Base-by-base conservation (phyloP, 2,888 invertebrate species). In the Chaetogeoica ovagalla region DNA sequence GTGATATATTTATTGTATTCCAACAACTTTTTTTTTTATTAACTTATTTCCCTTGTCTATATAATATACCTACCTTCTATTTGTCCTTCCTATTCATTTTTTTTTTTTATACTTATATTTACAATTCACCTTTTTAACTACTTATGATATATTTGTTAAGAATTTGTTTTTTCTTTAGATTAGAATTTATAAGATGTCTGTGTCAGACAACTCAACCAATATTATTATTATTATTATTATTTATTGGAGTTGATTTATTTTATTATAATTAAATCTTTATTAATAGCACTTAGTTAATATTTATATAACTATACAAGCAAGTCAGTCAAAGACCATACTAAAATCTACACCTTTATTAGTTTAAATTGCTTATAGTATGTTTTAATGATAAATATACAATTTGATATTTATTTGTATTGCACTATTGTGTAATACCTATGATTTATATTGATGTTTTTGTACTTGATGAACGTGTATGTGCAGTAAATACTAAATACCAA, bases 211-310 rank as follows among this genome's bases (percentile, higher is more conserved):
- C 43, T 66, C 15, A 59, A 76, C 66, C 43, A 59, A 59, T 76
- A 68, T 74, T 43, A 60, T 72, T 72, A 60, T 60, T 75, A 75
- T 66, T 57, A 75, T 66, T 75, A 66, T 66, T 68, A 43, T 59
- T 66, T 68, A 43, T 59, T 76, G 66, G 65, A 39, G 15, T 43
- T 43, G 21, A 59, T 75, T 66, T 1, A 59, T 43, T 74, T 55
- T 21, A 63, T 57, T 59, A 59, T 13, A 66, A 75, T 75, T 75
- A 66, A 43, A 43, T 43, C 43, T 17, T 66, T 13, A 19, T 23
- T 57, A 19, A 57, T 65, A 23, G 37, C 39, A 66, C 15, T 15
- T 19, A 59, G 30, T 76, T 59, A 43, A 43, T n/a, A 59, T 59
- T 76, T 9, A 48, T 52, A 73, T 15, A 75, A 59, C 9, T 59